phyloP scores from a whole-genome alignment of 2,113 vertebrate genomes.

The Larimichthys crocea region DNA sequence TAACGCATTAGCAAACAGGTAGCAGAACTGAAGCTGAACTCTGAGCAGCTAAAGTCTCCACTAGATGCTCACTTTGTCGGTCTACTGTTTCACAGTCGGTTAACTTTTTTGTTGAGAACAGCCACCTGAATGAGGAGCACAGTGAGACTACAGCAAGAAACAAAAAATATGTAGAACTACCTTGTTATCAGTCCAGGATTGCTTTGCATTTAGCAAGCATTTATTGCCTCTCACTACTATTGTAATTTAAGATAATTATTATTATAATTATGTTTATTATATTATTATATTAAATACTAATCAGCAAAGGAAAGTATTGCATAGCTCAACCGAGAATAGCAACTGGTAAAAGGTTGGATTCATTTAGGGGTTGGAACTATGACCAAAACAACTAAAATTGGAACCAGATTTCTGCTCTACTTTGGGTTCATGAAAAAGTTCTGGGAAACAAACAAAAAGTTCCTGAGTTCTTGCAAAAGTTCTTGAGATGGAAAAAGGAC shows the following conservation, averaged over 20 bases:
- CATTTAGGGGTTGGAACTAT: background rate
- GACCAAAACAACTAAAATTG: background rate
- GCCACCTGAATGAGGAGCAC: background rate
- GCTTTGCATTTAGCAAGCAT: background rate
- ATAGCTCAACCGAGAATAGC: background rate
- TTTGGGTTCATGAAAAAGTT: background rate
- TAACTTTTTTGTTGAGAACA: background rate
- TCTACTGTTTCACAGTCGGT: background rate
- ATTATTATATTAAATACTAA: background rate
- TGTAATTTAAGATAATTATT: background rate
- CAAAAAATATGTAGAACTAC: background rate
- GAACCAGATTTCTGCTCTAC: background rate
- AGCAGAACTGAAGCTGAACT: no score
- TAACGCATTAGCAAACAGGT: background rate
- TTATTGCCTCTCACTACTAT: background rate
- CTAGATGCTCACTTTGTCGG: background rate
- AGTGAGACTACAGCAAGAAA: no score
- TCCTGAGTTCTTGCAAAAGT: background rate
- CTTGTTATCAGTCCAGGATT: background rate
- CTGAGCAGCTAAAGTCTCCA: background rate
- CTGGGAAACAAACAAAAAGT: background rate
- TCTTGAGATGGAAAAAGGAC: constrained; percentile 60
- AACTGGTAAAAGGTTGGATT: background rate
- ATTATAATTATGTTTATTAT: no score
- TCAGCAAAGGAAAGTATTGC: background rate